A percentile compares a stretch with the other conserved stretches of the same genome.
These are phyloP conservation scores for Idaea aversata DNA, from an alignment of 2,888 invertebrate genomes.

Conservation along the genomic window DNA sequence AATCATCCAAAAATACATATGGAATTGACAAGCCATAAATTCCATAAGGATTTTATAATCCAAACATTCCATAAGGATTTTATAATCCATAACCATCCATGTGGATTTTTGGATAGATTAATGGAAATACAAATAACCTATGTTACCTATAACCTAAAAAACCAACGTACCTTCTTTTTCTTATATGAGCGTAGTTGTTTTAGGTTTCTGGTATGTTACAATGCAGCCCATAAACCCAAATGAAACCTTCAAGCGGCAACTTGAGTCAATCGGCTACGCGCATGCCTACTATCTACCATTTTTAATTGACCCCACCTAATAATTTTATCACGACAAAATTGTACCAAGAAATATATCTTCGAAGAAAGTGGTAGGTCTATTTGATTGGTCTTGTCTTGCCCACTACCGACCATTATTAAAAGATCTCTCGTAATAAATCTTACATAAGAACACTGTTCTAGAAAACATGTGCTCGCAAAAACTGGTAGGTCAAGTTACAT, in stretches of 20 bases:
- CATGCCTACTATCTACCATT: background rate
- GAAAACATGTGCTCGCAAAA: background rate
- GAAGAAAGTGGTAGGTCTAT: background rate
- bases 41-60: no score
- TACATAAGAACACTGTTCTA: background rate
- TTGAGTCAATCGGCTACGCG: background rate
- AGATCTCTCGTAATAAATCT: background rate
- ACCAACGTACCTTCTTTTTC: no score
- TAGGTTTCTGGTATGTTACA: background rate
- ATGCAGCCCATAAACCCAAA: background rate
- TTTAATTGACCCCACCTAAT: background rate
- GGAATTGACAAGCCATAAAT: no score
- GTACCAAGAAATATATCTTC: background rate
- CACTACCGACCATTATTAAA: background rate
- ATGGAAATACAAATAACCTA: no score
- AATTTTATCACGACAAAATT: background rate
- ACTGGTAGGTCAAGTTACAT: background rate
- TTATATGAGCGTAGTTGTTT: no score
- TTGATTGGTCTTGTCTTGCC: background rate
- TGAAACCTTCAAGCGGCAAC: background rate
- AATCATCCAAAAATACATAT: no score
- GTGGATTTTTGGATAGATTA: no score
- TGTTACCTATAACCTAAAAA: no score
- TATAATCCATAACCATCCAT: no score
- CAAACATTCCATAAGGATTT: no score